Conservation (phyloP, 1,140 invertebrate species). For the Heterodera schachtii region DNA sequence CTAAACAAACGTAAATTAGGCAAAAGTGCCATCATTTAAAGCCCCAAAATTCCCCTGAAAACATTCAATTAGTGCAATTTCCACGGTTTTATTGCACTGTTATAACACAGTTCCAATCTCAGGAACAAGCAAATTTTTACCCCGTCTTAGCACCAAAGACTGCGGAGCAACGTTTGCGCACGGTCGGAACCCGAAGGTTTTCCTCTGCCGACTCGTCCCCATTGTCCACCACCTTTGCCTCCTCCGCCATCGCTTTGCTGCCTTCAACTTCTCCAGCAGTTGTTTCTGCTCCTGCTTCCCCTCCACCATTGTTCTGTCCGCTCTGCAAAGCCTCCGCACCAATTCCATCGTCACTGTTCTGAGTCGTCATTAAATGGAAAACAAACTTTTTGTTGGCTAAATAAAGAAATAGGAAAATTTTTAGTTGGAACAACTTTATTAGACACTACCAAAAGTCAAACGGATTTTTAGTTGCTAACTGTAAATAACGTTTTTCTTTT, state of each 20-base stretch:
- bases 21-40: too few species aligned
- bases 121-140: background rate
- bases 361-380: background rate
- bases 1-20: background rate
- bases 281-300: background rate
- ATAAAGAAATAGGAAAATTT: too few species aligned
- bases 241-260: background rate
- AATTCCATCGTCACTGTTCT: background rate
- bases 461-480: too few species aligned
- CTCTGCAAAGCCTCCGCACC: background rate
- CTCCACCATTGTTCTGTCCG: background rate
- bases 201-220: background rate
- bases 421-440: too few species aligned
- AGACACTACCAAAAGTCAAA: too few species aligned
- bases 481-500: too few species aligned
- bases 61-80: too few species aligned
- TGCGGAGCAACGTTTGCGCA: constrained; percentile 10
- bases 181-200: background rate
- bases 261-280: background rate
- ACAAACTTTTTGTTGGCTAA: background rate
- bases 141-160: background rate
- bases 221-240: background rate
- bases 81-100: too few species aligned
- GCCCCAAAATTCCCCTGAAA: too few species aligned
- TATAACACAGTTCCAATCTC: too few species aligned